These are phyloP conservation scores for Chrysolina americana DNA, from an alignment of 2,888 invertebrate species.

Conservation along the genomic window DNA sequence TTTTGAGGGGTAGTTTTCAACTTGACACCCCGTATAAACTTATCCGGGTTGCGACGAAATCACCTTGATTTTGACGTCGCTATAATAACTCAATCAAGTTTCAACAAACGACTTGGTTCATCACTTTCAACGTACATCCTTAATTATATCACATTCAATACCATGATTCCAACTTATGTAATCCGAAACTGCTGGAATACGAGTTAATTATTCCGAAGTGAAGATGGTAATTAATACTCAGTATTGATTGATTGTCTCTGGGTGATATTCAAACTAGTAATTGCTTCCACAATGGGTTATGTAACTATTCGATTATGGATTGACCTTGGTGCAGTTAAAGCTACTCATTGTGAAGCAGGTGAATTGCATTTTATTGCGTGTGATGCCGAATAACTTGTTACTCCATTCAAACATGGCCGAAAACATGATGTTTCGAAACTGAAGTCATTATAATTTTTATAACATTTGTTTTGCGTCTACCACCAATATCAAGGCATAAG, in stretches of 20 bases:
- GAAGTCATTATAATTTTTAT: no score
- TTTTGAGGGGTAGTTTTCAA: no score
- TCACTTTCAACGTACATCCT: conserved; percentile 1
- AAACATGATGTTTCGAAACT: neutral
- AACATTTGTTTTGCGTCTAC: no score
- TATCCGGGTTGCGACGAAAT: no score
- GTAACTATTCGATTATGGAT: conserved; percentile 40
- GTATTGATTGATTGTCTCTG: conserved; percentile 53
- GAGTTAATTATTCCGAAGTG: conserved; percentile 4
- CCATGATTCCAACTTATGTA: conserved; percentile 9
- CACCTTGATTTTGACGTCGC: conserved; percentile 7
- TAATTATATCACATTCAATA: conserved; percentile 3
- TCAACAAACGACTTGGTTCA: conserved; percentile 5
- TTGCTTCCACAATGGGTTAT: conserved; percentile 40
- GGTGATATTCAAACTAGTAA: conserved; percentile 38
- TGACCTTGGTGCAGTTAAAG: conserved; percentile 34
- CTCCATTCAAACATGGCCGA: neutral
- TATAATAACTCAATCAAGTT: conserved; percentile 8
- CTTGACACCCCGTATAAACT: no score
- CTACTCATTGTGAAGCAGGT: neutral
- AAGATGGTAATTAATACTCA: conserved; percentile 51
- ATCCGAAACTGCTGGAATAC: conserved; percentile 1
- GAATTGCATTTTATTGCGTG: neutral
- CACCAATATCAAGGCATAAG: no score
- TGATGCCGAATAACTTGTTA: neutral